Evolutionary conservation across 2,113 vertebrate species (phyloP), one percentile per base, ranked within the genome.

Genomic region (Eurypyga helias): DNA sequence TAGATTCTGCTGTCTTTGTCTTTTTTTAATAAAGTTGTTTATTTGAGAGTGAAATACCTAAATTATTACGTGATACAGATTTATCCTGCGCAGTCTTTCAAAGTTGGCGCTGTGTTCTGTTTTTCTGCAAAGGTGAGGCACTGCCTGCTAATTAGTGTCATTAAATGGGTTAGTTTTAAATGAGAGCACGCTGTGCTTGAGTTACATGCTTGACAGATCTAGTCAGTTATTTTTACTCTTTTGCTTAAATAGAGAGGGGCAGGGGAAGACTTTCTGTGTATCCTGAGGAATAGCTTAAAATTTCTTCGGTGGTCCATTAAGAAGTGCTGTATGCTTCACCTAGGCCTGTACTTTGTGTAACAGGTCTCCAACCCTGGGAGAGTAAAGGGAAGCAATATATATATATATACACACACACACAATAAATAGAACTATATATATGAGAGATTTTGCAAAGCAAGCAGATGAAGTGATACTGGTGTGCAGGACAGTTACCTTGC

Each of bases 151-250:
- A 95, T 94, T 96, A 83, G 88, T 36, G 34, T 71, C 43, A 71
- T 92, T 94, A 94, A 96, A 75, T 89, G 69, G 72, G 85, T 78
- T 75, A 5, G 20, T 92, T 94, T 94, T 90, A 93, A 94, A 89
- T 60, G 83, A 70, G 92, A 95, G 31, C 72, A 58, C 18, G 11
- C 11, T 36, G 24, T 75, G 64, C 55, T 83, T 58, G 73, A 88
- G 69, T 86, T 94, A 61, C 11, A 21, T 11, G 19, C 41, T 94
- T 31, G 41, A 28, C 86, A 87, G 61, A 64, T 66, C 61, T 64
- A 26, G 31, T 52, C 52, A 21, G 80, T 86, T 96, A 90, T 93
- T 95, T 92, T 93, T 93, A 71, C 60, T 92, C 60, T 18, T 71
- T 83, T 82, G 72, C 25, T 89, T 11, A 81, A 13, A 36, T 62